phyloP scores from a whole-genome alignment of 1,140 invertebrate species.

The Notospermus geniculatus region DNA sequence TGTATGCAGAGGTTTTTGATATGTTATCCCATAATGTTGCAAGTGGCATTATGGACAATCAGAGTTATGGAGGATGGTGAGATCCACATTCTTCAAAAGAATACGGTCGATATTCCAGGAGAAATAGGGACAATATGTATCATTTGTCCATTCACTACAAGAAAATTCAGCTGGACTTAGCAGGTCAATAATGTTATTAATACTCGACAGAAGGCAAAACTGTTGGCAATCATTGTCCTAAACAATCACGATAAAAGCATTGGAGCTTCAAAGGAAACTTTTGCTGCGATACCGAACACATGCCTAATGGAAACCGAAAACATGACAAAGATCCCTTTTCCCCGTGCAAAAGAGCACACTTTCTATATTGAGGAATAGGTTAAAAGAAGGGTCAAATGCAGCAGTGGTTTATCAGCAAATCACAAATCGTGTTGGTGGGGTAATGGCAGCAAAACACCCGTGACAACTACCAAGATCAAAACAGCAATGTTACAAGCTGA shows the following conservation, averaged over 20 bases:
- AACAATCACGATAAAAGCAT: not conserved
- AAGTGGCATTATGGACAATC: not conserved
- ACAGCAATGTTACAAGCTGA: not conserved
- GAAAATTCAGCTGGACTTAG: not conserved
- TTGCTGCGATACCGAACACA: too few species aligned
- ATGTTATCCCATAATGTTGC: not conserved
- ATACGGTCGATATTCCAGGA: too few species aligned
- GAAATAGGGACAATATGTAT: not conserved
- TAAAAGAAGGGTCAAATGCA: not conserved
- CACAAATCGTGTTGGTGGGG: not conserved
- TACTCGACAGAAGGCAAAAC: not conserved
- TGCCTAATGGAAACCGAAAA: slow-evolving; percentile 5
- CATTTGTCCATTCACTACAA: not conserved
- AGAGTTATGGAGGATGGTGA: not conserved
- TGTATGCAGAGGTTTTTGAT: too few species aligned
- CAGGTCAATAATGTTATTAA: not conserved
- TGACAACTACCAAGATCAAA: not conserved
- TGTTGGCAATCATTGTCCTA: not conserved
- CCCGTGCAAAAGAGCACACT: not conserved
- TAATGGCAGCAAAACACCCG: not conserved
- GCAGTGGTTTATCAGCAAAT: not conserved
- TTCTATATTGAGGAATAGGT: not conserved
- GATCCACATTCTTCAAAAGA: not conserved
- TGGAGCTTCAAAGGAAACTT: not conserved
- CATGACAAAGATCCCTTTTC: not conserved